Evolutionary conservation across 2,888 invertebrate genomes (phyloP), one percentile per base, ranked within the genome.

Genomic region (Napeogenes inachia): DNA sequence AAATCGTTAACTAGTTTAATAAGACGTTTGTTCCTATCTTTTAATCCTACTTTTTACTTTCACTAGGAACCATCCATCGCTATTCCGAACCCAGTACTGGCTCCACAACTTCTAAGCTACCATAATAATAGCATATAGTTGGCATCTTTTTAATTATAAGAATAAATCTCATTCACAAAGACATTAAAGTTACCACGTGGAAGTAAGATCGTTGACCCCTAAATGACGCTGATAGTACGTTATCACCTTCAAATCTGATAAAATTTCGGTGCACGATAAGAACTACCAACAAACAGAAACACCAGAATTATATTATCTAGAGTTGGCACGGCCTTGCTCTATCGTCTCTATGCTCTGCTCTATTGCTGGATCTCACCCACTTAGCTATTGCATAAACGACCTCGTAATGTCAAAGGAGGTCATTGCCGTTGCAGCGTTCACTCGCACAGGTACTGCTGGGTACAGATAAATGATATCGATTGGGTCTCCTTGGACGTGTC

Each of bases 401-500:
- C 87, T 82, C 85, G 82, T 82, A 81, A 78, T 80, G 80, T 80
- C 81, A 78, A 87, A 87, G 82, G 80, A 82, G 89, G 89, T 89
- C 89, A 89, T 87, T 89, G 88, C 82, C 89, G 81, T 80, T 78
- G 78, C 79, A 75, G 76, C 69, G 71, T 68, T 72, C 70, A 65
- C 73, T 71, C 21, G 21, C 72, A 75, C 79, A 64, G 62, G 64
- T 59, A 79, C 78, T 57, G 58, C 21, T 21, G 56, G 60, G 60
- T 38, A 79, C 87, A 86, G 85, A 84, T 87, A 83, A 85, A 67
- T 84, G 81, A 85, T 80, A 85, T 83, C 81, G 83, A 84, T 83
- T 82, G 21, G 84, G 84, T 85, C 85, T 85, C 85, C 87, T 87
- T 87, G 87, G 75, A 73, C 78, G 87, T 89, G 89, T 89, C 89